Evolutionary conservation across 2,888 invertebrate genomes (phyloP), one percentile per base, ranked within the genome.

Genomic region (Philereme vetulata): DNA sequence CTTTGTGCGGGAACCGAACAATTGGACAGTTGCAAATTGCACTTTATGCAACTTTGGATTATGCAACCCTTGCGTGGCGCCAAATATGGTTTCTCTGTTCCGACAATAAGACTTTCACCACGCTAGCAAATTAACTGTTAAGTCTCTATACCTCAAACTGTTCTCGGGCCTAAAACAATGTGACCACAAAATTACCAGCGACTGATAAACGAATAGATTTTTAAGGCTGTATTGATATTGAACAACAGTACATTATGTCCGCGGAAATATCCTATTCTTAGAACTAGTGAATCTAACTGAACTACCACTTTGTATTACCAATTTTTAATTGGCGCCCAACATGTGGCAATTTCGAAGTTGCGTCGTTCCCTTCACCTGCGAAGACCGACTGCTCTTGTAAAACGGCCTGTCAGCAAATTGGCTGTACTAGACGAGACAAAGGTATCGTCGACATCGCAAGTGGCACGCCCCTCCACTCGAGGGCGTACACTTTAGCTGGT

Each of bases 401-500:
- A 54, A 33, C 36, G 50, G 45, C n/a, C 46, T 32, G 50, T 8
- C 33, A 38, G 46, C 53, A 57, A 57, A 57, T 62, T 57, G 50
- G 54, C 49, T 45, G 5, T 7, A 38, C 58, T 51, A 10, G 0
- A 35, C 51, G 5, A 49, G 54, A 60, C 59, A 60, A 62, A 60
- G 52, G 60, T 57, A 58, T 65, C 60, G 60, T 57, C 52, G 62
- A 58, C 55, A 58, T 56, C 57, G 54, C 45, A 56, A 60, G 62
- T 62, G 56, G 50, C 62, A 35, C 59, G 8, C 53, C 45, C 40
- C 46, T 47, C 38, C 48, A 10, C 51, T 46, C 10, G 47, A 57
- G 45, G 3, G 36, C 3, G 33, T 21, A 38, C 5, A 50, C 50
- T 56, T 44, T 45, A 38, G 6, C 45, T 34, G 43, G 5, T 5